Percentiles rank a stretch among this genome's conserved stretches.
Conservation (phyloP, 2,113 vertebrate genomes). For the Orycteropus afer region DNA sequence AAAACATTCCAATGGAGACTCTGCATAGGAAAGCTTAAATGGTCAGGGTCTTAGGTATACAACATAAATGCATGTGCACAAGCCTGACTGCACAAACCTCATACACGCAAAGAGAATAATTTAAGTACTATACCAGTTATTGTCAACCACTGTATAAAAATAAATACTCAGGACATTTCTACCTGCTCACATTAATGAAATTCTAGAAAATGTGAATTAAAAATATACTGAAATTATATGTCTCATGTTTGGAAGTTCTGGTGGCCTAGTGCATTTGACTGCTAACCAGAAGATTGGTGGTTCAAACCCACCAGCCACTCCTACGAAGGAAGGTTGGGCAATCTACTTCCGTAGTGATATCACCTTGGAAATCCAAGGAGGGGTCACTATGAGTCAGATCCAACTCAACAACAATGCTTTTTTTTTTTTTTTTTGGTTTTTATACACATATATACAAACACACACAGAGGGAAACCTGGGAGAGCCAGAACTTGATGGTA, state of each 20-base stretch:
- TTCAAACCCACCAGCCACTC: too few species aligned
- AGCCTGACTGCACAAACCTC: background rate
- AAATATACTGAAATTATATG: background rate
- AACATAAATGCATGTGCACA: background rate
- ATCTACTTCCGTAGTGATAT: too few species aligned
- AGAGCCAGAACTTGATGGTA: too few species aligned
- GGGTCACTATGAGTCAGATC: too few species aligned
- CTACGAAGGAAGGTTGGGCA: too few species aligned
- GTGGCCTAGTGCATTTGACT: too few species aligned
- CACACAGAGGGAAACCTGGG: too few species aligned
- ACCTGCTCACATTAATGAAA: background rate
- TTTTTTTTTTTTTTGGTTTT: too few species aligned
- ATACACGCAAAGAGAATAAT: background rate
- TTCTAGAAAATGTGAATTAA: background rate
- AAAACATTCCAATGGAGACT: background rate
- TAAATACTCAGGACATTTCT: background rate
- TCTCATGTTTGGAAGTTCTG: background rate
- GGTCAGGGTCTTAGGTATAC: background rate
- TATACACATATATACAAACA: too few species aligned
- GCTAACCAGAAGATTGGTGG: too few species aligned
- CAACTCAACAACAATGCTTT: too few species aligned
- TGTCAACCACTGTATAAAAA: background rate
- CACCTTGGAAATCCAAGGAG: too few species aligned
- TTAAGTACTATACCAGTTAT: background rate
- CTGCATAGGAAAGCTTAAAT: background rate